Evolutionary conservation across 2,797 vertebrate genomes (phyloP), one percentile per base, ranked within the genome.

Genomic region (Eutrigla gurnardus): DNA sequence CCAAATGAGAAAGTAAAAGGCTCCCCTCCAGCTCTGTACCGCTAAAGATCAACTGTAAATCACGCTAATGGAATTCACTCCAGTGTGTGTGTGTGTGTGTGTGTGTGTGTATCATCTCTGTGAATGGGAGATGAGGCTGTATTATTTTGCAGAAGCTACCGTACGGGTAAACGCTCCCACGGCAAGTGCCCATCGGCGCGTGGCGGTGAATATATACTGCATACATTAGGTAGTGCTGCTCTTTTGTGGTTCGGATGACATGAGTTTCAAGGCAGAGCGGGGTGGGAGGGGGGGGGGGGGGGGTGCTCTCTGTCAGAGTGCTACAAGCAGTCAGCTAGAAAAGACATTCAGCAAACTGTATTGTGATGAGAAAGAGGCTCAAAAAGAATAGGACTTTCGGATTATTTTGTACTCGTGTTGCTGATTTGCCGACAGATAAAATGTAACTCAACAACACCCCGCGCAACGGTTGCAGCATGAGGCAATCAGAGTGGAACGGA

Each of bases 11-110:
- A 78, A 77, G 49, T 86, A 80, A 84, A 81, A 87, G 81, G 74
- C 68, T 80, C 81, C 77, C 73, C 61, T 65, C 73, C 37, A 70
- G 75, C 79, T 86, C 68, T 52, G 25, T 53, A 54, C 45, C 9
- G n/a, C 72, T 77, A 82, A 80, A 83, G 77, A 83, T 83, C 77
- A 81, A 81, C 81, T 81, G 81, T 86, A 89, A 84, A 84, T 86
- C 81, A 87, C 64, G 1, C 52, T 77, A 82, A 85, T 84, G 67
- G 73, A 68, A 77, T 78, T 72, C 71, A 65, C 35, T 42, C 43
- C 76, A 25, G 18, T 32, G 14, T 73, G 46, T 47, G 40, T 62
- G 49, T 72, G 71, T 61, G 25, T 62, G 43, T 77, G 55, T 36
- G 42, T 43, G n/a, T 40, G 45, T 70, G 46, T 59, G 9, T 40